Conservation (phyloP, 2,888 invertebrate species). For the Macrophya annulata region DNA sequence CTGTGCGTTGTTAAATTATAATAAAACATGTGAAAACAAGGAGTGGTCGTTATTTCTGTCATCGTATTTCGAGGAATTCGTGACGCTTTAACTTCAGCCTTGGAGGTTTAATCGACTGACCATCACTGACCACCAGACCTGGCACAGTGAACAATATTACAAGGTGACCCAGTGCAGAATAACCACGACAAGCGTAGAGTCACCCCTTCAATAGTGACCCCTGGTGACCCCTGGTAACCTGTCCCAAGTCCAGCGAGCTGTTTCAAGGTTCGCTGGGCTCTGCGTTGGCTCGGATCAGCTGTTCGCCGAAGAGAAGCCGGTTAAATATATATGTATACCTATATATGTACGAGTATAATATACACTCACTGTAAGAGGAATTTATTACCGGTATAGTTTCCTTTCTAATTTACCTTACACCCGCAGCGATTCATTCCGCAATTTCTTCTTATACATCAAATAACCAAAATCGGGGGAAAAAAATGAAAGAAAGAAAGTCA, state of each 20-base stretch:
- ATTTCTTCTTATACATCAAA: constrained; percentile 15
- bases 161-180: constrained; percentile 43
- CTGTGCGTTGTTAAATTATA: not conserved
- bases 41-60: not conserved
- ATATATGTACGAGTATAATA: not conserved
- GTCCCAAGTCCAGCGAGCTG: constrained; percentile 47
- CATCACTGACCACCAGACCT: constrained; percentile 27
- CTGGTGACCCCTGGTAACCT: constrained; percentile 40
- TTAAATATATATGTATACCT: not conserved
- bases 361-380: not conserved
- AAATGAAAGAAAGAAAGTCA: not conserved
- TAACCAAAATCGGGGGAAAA: not conserved
- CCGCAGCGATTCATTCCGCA: not conserved
- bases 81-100: not conserved
- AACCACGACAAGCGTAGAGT: constrained; percentile 24
- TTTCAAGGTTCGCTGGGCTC: constrained; percentile 52
- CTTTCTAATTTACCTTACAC: constrained; percentile 44
- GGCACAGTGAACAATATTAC: constrained; percentile 39
- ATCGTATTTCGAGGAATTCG: constrained; percentile 13
- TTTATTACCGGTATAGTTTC: constrained; percentile 38
- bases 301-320: constrained; percentile 47
- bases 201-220: constrained; percentile 44
- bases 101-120: constrained; percentile 24
- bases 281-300: constrained; percentile 29
- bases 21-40: not conserved